Percentiles rank a stretch among this genome's conserved stretches.
Evolutionary conservation across 2,797 vertebrate genomes (phyloP).

Genomic region (Pangasius djambal): DNA sequence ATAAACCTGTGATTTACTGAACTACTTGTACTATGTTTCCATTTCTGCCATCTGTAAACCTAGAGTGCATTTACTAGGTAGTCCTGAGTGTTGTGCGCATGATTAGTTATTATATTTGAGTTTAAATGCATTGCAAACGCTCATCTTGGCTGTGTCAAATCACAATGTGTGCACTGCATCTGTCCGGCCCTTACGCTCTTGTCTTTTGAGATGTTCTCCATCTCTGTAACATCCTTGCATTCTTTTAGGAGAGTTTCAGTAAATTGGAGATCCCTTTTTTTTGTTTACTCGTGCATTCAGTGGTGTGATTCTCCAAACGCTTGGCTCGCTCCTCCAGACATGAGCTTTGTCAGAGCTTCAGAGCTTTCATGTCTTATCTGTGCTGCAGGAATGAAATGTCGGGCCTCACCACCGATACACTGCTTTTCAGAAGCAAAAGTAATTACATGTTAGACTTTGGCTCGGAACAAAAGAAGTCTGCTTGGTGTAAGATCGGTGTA

Average conservation of each 20-base stretch:
- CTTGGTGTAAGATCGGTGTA: conserved; percentile 16
- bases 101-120: not conserved
- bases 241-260: not conserved
- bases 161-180: too few relatives aligned
- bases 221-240: not conserved
- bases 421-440: conserved; percentile 30
- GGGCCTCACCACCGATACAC: conserved; percentile 9
- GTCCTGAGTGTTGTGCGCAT: not conserved
- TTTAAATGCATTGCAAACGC: not conserved
- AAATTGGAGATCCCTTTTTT: not conserved
- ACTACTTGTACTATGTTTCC: not conserved
- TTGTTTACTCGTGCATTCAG: conserved; percentile 29
- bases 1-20: too few relatives aligned
- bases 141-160: too few relatives aligned
- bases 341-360: conserved; percentile 42
- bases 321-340: conserved; percentile 8
- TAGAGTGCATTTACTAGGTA: not conserved
- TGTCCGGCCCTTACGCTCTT: not conserved
- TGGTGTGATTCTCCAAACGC: conserved; percentile 34
- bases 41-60: not conserved
- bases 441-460: conserved; percentile 44
- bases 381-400: conserved; percentile 42
- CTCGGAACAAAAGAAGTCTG: conserved; percentile 33
- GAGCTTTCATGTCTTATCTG: conserved; percentile 53
- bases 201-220: not conserved